Base-by-base conservation (phyloP, 2,888 invertebrate species). In the Bembecia ichneumoniformis region DNA sequence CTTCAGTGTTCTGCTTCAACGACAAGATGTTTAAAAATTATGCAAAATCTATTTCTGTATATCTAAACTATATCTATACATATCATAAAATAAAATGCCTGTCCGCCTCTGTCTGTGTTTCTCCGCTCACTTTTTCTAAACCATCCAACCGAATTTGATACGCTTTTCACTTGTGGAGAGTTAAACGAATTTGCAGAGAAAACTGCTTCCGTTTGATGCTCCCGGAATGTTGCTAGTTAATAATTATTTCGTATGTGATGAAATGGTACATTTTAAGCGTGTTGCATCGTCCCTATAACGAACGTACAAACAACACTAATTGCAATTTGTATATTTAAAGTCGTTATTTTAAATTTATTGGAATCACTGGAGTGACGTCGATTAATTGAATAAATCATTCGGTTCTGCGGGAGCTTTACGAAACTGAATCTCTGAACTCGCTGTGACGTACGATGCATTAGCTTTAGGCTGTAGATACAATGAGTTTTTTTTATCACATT, bases 391-490 rank as follows among this genome's bases (percentile, higher is more conserved):
- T 65, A 70, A 66, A 72, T 73, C 67, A 66, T 62, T 64, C 59
- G 61, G 64, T 69, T 69, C 60, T 58, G 55, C 57, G 60, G 60
- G 51, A 63, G 68, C 68, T 75, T 71, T 66, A 71, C 66, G 68
- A 68, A 74, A 75, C 69, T 64, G 68, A 70, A 75, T 74, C 66
- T 68, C 58, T 48, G 58, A 64, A 59, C 59, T 49, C 48, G 56
- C 54, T 63, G 59, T 71, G 70, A 71, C 66, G 75, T 64, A 56
- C 56, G 60, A 61, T 73, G 71, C 75, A 77, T 74, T 77, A 71
- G 60, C 51, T 45, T 58, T 52, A 47, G 53, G 66, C 35, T 53
- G 28, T 63, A 48, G 66, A 51, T 51, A 63, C 63, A 75, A 48
- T 55, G 15, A 40, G 40, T 14, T 13, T 3, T 40, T 13, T 28